Evolutionary conservation across 2,797 vertebrate genomes (phyloP).

Genomic region (Poeciliopsis turneri): DNA sequence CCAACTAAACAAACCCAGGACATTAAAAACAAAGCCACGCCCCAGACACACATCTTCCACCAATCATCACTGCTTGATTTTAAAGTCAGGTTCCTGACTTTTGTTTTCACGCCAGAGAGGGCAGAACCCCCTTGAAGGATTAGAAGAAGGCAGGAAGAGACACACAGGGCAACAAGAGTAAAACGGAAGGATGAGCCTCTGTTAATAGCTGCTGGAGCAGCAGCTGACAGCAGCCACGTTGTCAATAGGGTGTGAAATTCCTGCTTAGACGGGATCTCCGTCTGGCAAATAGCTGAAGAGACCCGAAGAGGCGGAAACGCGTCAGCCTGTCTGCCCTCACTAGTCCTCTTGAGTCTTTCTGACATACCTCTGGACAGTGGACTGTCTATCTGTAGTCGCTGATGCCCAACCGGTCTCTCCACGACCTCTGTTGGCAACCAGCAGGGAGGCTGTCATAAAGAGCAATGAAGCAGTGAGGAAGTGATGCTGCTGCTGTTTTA

Average conservation of each 20-base stretch:
- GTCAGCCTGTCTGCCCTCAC: conserved; percentile 73
- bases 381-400: conserved; percentile 64
- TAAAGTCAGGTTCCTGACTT: conserved; percentile 45
- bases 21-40: conserved; percentile 46
- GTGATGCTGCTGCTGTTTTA: conserved; percentile 21
- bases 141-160: conserved; percentile 35
- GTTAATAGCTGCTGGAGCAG: conserved; percentile 66
- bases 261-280: conserved; percentile 70
- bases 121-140: conserved; percentile 50
- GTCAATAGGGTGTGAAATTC: conserved; percentile 83
- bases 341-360: conserved; percentile 60
- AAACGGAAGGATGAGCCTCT: conserved; percentile 64
- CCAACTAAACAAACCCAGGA: conserved; percentile 52
- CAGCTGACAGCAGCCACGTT: conserved; percentile 80
- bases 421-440: conserved; percentile 58
- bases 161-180: conserved; percentile 39
- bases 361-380: conserved; percentile 55
- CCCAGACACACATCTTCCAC: conserved; percentile 47
- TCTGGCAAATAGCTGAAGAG: conserved; percentile 72
- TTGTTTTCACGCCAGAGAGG: conserved; percentile 49
- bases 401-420: conserved; percentile 63
- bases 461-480: conserved; percentile 38
- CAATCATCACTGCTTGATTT: conserved; percentile 37
- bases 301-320: conserved; percentile 52
- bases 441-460: conserved; percentile 36